Conservation (phyloP, 2,113 vertebrate genomes). For the Microcebus lehilahytsara region DNA sequence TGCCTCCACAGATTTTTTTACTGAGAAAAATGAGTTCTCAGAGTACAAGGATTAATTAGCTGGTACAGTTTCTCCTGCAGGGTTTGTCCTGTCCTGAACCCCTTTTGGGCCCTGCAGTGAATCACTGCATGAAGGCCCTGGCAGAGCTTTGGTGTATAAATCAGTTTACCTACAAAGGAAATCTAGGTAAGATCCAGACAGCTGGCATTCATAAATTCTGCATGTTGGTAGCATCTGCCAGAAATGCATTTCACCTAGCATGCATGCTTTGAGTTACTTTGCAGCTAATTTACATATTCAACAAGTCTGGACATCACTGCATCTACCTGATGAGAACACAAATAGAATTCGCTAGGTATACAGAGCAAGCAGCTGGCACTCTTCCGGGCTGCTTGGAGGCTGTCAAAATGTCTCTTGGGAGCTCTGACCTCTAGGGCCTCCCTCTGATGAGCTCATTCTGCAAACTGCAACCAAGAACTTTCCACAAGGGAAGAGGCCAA, state of each 20-base stretch:
- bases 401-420: background rate
- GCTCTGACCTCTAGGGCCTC: background rate
- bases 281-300: conserved; percentile 61
- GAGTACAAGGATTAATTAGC: background rate
- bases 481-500: conserved; percentile 51
- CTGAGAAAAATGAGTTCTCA: background rate
- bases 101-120: conserved; percentile 28
- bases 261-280: conserved; percentile 71
- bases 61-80: conserved; percentile 40
- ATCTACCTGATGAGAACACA: conserved; percentile 65
- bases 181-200: conserved; percentile 77
- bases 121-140: conserved; percentile 41
- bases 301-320: conserved; percentile 59
- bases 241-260: conserved; percentile 70
- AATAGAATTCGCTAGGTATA: conserved; percentile 22
- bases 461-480: background rate
- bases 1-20: background rate
- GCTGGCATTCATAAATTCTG: conserved; percentile 84
- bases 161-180: conserved; percentile 77
- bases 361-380: background rate
- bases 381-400: background rate
- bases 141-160: conserved; percentile 67
- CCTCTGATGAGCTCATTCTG: background rate
- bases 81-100: background rate
- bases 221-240: conserved; percentile 80